Evolutionary conservation across 1,140 invertebrate genomes (phyloP).

Genomic region (Hyphantria cunea): DNA sequence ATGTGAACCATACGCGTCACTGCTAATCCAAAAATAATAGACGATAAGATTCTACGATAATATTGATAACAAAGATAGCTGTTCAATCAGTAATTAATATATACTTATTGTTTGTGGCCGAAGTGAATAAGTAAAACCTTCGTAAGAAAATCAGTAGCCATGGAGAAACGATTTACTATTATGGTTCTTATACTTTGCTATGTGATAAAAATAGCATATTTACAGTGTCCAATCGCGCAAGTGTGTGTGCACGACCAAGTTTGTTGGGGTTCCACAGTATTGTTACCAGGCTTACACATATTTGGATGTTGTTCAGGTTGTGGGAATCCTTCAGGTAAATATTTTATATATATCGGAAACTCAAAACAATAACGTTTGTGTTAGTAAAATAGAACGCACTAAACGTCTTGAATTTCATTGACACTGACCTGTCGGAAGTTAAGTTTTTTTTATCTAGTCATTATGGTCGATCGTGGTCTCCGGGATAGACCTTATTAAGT

Average conservation of each 20-base stretch:
- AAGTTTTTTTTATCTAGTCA: constrained; percentile 31
- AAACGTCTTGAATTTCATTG: constrained; percentile 26
- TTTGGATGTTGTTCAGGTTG: constrained; percentile 73
- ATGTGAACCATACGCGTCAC: constrained; percentile 18
- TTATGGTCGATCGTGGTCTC: constrained; percentile 37
- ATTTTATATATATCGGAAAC: too few relatives aligned
- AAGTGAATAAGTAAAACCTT: constrained; percentile 2
- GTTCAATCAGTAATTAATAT: constrained; percentile 46
- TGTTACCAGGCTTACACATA: constrained; percentile 48
- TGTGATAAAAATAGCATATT: constrained; percentile 22
- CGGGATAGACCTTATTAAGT: constrained; percentile 42
- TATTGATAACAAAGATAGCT: constrained; percentile 42
- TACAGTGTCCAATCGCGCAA: constrained; percentile 53
- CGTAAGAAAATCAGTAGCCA: background rate
- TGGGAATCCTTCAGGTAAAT: constrained; percentile 9
- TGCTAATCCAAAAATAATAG: constrained; percentile 24
- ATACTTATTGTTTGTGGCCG: constrained; percentile 29
- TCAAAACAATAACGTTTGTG: too few relatives aligned
- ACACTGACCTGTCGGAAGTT: constrained; percentile 30
- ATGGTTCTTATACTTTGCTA: constrained; percentile 28
- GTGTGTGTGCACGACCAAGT: constrained; percentile 67
- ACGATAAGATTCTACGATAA: constrained; percentile 62
- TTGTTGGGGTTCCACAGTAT: constrained; percentile 49
- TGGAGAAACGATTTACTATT: background rate
- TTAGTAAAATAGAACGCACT: too few relatives aligned